Evolutionary conservation across 2,113 vertebrate genomes (phyloP), one percentile per base, ranked within the genome.

Genomic region (Xenopus borealis): DNA sequence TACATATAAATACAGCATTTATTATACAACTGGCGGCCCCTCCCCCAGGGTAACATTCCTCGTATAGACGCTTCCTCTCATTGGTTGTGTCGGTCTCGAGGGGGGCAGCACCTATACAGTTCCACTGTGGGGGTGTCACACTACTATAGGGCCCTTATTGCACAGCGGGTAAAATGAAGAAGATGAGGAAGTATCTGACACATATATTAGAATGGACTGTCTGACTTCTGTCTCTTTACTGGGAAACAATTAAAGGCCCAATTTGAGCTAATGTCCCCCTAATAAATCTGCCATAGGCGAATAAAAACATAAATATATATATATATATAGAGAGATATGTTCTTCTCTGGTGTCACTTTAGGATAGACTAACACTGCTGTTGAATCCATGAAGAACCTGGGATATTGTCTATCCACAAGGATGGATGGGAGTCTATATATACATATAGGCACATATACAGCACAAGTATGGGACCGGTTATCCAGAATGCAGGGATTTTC

Each of bases 1-100:
- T 76, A 76, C 73, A 76, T 69, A 69, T 76, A 76, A 75, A 69
- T 76, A 76, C 73, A 76, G 66, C 46, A 57, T 76, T 76, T 76
- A 76, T 76, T 62, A 63, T 76, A 76, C 73, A 76, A 55, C 52
- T 76, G 66, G 66, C 66, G 13, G 73, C 66, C 73, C 69, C 69
- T 76, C 73, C 58, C 62, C 50, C 61, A 76, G 50, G 17, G 16
- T 30, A 63, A 65, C 40, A 40, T 4, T 44, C 61, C 18, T 63
- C 63, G 19, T 62, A 69, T 75, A 62, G 23, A 58, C 17, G 23
- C 20, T 66, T 27, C 23, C 44, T 68, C 47, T 68, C 47, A 55
- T 55, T 4, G 17, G 6, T 55, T 16, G 16, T 20, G 66, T 23
- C 19, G 72, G 46, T 20, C 33, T 18, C 57, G 23, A 16, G 40